These are phyloP conservation scores for Endotricha flammealis DNA, from an alignment of 2,888 invertebrate genomes.

Conservation along the genomic window DNA sequence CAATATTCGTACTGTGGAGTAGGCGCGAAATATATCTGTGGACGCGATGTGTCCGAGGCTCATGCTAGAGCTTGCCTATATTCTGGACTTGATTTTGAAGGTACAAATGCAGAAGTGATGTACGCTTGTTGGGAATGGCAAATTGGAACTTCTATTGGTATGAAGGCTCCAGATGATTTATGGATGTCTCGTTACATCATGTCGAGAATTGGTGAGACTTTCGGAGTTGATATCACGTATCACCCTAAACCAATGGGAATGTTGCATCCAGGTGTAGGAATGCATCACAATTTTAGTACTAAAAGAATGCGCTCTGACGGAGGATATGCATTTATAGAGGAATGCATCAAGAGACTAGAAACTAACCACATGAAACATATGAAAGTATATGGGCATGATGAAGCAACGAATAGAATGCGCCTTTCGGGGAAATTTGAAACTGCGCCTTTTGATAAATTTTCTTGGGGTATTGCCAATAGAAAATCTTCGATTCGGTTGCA, in stretches of 20 bases:
- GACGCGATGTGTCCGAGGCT: slow-evolving; percentile 94
- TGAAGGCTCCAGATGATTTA: slow-evolving; percentile 88
- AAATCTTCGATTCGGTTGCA: slow-evolving; percentile 95
- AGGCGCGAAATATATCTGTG: slow-evolving; percentile 94
- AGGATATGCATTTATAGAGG: slow-evolving; percentile 85
- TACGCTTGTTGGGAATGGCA: slow-evolving; percentile 94
- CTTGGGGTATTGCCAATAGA: slow-evolving; percentile 92
- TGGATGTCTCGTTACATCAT: slow-evolving; percentile 92
- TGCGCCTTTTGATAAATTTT: slow-evolving; percentile 94
- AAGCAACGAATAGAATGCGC: slow-evolving; percentile 94
- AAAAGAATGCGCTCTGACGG: slow-evolving; percentile 89
- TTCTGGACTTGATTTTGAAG: slow-evolving; percentile 94
- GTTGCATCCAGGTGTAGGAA: slow-evolving; percentile 92
- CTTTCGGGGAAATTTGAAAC: slow-evolving; percentile 97
- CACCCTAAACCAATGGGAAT: slow-evolving; percentile 87
- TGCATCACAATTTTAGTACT: slow-evolving; percentile 95
- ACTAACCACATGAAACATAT: slow-evolving; percentile 94
- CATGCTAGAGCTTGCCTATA: slow-evolving; percentile 91
- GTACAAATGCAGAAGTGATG: slow-evolving; percentile 99
- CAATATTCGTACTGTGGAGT: slow-evolving; percentile 95
- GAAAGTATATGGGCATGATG: slow-evolving; percentile 92
- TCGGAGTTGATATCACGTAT: slow-evolving; percentile 83
- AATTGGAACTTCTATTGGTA: slow-evolving; percentile 93
- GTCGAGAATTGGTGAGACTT: slow-evolving; percentile 91
- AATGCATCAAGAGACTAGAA: slow-evolving; percentile 93